Percentiles rank a stretch among this genome's conserved stretches.
phyloP scores from a whole-genome alignment of 2,888 invertebrate species.

The Philonicus albiceps region DNA sequence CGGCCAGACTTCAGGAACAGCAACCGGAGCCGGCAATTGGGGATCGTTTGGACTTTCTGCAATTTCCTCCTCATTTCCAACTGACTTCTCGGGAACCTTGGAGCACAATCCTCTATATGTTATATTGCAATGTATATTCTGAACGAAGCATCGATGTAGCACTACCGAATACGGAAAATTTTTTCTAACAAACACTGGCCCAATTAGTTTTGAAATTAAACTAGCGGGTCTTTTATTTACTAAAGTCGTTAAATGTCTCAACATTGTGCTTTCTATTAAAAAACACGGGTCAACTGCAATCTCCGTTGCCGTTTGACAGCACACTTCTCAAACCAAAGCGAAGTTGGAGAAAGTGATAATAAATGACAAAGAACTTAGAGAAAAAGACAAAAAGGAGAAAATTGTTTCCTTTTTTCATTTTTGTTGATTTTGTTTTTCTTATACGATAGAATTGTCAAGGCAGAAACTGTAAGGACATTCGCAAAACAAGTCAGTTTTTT shows the following conservation, averaged over 20 bases:
- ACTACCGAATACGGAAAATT: background rate
- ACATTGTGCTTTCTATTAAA: background rate
- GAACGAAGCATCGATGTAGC: background rate
- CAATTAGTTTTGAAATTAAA: background rate
- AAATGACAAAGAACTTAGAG: no score
- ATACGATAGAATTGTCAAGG: no score
- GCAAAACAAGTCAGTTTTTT: no score
- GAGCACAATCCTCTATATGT: background rate
- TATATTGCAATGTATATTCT: background rate
- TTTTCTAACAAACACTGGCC: background rate
- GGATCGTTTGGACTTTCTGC: slow-evolving; percentile 48
- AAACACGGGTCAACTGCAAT: no score
- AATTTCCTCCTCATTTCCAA: background rate
- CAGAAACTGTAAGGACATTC: no score
- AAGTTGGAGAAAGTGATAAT: no score
- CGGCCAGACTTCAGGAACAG: slow-evolving; percentile 96
- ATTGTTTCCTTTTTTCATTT: no score
- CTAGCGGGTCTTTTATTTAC: background rate
- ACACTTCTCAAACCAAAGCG: no score
- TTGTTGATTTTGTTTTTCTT: no score
- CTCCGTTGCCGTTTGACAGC: no score
- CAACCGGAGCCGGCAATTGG: slow-evolving; percentile 82
- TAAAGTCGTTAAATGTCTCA: background rate
- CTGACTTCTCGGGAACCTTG: background rate
- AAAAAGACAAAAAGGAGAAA: no score